Conservation (phyloP, 2,113 vertebrate species). For the Stegostoma tigrinum region DNA sequence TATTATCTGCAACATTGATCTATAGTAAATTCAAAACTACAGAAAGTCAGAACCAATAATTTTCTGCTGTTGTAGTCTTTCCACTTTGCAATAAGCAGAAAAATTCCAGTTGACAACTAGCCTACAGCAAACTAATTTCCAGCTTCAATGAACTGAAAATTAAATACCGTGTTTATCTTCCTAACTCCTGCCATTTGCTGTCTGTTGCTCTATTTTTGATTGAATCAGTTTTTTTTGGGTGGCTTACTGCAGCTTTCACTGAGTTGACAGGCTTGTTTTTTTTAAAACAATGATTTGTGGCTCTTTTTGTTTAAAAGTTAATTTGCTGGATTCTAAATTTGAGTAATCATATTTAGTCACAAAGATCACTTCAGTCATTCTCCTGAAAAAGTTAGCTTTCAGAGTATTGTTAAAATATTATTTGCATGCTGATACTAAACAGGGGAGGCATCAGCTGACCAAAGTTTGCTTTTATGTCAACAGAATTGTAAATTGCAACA, state of each 20-base stretch:
- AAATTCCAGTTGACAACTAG: neutral
- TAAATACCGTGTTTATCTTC: constrained; percentile 16
- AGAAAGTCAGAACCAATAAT: neutral
- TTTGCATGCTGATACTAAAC: neutral
- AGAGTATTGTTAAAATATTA: neutral
- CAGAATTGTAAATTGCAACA: neutral
- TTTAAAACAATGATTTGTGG: neutral
- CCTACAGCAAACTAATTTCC: constrained; percentile 9
- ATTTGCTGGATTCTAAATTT: neutral
- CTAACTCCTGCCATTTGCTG: neutral
- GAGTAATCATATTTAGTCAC: neutral
- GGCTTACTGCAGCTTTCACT: neutral
- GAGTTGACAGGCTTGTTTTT: neutral
- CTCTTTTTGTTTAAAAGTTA: neutral
- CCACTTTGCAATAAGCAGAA: neutral
- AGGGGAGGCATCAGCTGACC: neutral
- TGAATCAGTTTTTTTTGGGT: neutral
- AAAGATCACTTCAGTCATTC: neutral
- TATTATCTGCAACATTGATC: too few relatives aligned
- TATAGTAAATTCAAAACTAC: neutral
- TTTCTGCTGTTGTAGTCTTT: neutral
- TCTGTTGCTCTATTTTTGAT: neutral
- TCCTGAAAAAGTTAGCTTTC: neutral
- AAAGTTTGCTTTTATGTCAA: neutral
- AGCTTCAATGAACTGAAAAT: constrained; percentile 31